Evolutionary conservation across 2,113 vertebrate species (phyloP), one percentile per base, ranked within the genome.

Genomic region (Thalassoma bifasciatum): DNA sequence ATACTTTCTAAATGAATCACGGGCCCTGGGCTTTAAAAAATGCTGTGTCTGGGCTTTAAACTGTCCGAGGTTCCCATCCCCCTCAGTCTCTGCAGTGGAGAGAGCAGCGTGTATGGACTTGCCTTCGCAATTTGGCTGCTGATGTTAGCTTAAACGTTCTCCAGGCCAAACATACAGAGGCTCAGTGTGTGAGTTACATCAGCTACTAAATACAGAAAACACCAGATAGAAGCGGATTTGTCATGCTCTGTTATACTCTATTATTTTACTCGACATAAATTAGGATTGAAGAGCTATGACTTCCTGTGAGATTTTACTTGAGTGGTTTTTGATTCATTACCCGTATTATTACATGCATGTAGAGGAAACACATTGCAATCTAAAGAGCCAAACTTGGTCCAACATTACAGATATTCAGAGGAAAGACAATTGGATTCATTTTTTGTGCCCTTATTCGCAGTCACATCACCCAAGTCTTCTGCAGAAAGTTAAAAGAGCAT

Each of bases 1-100:
- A 72, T 72, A 79, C 46, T 66, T 81, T 51, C 24, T 26, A 63
- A 53, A 78, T 93, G 86, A 92, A 83, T 92, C 91, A 92, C 4
- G 44, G 40, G n/a, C 51, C 72, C 72, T 66, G 26, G 56, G 63
- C 6, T 72, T 51, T 38, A 17, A 5, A 82, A 82, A 80, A 46
- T 26, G 42, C 57, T 71, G 67, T 0, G 50, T 89, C 77, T 87
- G 81, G 54, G 62, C 72, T 86, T 87, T 63, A 50, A 54, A 72
- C 61, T 52, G 64, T 79, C 84, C 70, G 50, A 19, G 8, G 1
- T 34, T 61, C 64, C 51, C 69, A 42, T 4, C 54, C 79, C 57
- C 75, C 61, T 65, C 66, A n/a, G 67, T 84, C 80, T 72, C 72
- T 62, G 56, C 66, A 23, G 73, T 81, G 77, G 67, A 58, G 83